Evolutionary conservation across 2,888 invertebrate species (phyloP).

Genomic region (Eupithecia pulchellata): DNA sequence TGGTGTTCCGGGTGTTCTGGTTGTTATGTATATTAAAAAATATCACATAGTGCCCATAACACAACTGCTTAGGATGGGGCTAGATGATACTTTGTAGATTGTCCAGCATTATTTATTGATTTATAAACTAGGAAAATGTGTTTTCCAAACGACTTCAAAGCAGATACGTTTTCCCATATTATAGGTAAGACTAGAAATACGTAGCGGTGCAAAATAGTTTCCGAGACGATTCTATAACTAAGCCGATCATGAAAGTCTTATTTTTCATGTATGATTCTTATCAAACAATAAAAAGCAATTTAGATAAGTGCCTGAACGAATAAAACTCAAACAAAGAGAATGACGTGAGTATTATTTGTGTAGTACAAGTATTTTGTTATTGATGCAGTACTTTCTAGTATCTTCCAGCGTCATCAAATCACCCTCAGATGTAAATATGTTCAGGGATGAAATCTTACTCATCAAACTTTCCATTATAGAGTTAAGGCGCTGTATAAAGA

Average conservation of each 20-base stretch:
- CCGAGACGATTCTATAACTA: background rate
- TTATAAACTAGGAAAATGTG: background rate
- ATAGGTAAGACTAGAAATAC: background rate
- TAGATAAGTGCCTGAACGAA: constrained; percentile 12
- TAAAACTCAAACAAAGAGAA: constrained; percentile 23
- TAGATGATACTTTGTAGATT: no score
- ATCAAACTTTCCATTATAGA: constrained; percentile 5
- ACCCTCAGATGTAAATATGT: background rate
- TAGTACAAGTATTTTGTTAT: background rate
- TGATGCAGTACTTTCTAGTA: constrained; percentile 5
- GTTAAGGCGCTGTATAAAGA: no score
- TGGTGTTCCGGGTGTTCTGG: no score
- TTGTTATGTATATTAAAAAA: no score
- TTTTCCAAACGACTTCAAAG: background rate
- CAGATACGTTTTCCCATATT: background rate
- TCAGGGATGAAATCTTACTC: background rate
- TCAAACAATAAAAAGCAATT: constrained; percentile 24
- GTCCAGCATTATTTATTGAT: no score
- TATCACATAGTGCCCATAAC: no score
- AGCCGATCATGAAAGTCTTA: background rate
- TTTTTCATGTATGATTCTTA: constrained; percentile 15
- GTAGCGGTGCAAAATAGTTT: background rate
- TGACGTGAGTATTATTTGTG: constrained; percentile 10
- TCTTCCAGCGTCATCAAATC: constrained; percentile 16
- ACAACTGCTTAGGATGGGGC: no score